Conservation (phyloP, 2,113 vertebrate genomes). For the Hyla sarda region DNA sequence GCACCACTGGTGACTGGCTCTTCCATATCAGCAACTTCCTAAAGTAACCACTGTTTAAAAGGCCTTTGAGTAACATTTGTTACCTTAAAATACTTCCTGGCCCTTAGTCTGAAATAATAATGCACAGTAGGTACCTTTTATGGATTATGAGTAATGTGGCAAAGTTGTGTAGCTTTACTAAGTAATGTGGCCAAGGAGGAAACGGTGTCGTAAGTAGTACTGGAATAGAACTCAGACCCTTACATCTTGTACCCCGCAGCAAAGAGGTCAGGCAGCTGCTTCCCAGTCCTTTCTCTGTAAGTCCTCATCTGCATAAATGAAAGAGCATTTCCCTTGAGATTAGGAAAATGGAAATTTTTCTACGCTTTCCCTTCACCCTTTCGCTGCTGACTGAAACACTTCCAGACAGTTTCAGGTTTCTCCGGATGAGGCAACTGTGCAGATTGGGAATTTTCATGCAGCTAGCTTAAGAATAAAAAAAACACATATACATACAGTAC, state of each 20-base stretch:
- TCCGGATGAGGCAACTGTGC: background rate
- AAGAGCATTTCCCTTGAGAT: conserved; percentile 50
- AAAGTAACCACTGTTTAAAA: background rate
- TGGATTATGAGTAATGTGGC: background rate
- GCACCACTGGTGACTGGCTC: background rate
- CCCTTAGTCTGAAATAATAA: background rate
- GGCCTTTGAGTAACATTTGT: background rate
- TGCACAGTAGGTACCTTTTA: background rate
- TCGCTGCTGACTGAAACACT: conserved; percentile 33
- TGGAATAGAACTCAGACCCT: conserved; percentile 35
- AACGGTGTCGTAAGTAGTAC: conserved; percentile 32
- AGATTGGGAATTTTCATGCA: background rate
- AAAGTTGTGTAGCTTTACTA: background rate
- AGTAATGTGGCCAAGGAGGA: conserved; percentile 34
- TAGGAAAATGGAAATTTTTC: conserved; percentile 52
- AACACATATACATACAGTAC: too few relatives aligned
- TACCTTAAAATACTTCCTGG: conserved; percentile 3
- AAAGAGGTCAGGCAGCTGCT: conserved; percentile 51
- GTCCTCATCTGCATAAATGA: conserved; percentile 56
- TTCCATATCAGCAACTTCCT: background rate
- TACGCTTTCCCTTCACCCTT: conserved; percentile 43
- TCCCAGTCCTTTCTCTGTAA: conserved; percentile 34
- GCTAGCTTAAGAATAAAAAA: background rate
- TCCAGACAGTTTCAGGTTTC: conserved; percentile 2
- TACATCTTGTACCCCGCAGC: conserved; percentile 53